Evolutionary conservation across 2,113 vertebrate genomes (phyloP), one percentile per base, ranked within the genome.

Genomic region (Lepisosteus oculatus): DNA sequence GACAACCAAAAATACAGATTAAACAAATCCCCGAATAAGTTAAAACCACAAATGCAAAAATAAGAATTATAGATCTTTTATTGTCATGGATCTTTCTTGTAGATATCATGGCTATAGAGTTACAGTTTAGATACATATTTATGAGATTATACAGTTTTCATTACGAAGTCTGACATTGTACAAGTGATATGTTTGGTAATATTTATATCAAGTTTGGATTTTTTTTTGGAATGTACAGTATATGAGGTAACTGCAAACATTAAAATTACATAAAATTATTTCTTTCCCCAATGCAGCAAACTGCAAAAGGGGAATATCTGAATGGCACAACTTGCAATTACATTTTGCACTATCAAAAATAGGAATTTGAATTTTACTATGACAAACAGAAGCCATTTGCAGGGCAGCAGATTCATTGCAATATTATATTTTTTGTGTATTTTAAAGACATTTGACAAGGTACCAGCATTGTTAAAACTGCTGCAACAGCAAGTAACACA

Each of bases 161-260:
- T 90, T 88, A 83, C 80, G 84, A 88, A 91, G 87, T 76, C 83
- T 85, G 88, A 94, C 90, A 88, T 91, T 88, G 89, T 92, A 96
- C 95, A 96, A 93, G 91, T 96, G 94, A 94, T 96, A 96, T 95
- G 94, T 95, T 92, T 95, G 93, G 92, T 96, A 95, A 91, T 95
- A 95, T 96, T 89, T 93, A 94, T 92, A 95, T 93, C 94, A 96
- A 95, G 93, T 94, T 93, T 95, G 90, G 92, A 88, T 82, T 83
- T 89, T 84, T 80, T 94, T 96, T 96, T 98, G 96, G 95, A 98
- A 98, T 98, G 95, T 98, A 98, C 91, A 95, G 92, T 93, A 92
- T 94, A 95, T 96, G 97, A 98, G 95, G 94, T 97, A 97, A 91
- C 87, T 87, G 89, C 87, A 90, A 91, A 97, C 95, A 97, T 96